phyloP scores from a whole-genome alignment of 2,888 invertebrate species.

The Phorcus lineatus region DNA sequence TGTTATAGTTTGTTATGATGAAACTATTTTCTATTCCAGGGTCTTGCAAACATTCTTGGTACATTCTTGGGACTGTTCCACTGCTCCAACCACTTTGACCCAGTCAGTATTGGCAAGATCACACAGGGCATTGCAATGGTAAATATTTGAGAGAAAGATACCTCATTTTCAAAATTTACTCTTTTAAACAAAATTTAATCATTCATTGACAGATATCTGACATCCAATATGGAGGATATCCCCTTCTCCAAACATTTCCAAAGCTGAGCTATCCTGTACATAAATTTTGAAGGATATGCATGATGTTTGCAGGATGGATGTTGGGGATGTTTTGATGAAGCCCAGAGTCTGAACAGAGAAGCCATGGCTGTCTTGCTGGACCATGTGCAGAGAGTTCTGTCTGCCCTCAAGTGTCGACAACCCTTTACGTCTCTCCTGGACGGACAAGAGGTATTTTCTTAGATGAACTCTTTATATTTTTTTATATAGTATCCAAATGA shows the following conservation, averaged over 20 bases:
- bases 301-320: constrained; percentile 70
- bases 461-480: too few relatives aligned
- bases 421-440: constrained; percentile 63
- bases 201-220: too few relatives aligned
- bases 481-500: too few relatives aligned
- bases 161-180: too few relatives aligned
- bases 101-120: constrained; percentile 66
- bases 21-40: constrained; percentile 53
- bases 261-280: too few relatives aligned
- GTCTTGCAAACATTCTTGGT: constrained; percentile 71
- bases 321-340: constrained; percentile 75
- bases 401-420: constrained; percentile 63
- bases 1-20: background rate
- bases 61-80: constrained; percentile 70
- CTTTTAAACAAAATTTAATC: too few relatives aligned
- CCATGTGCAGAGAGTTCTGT: constrained; percentile 65
- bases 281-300: background rate
- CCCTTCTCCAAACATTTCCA: too few relatives aligned
- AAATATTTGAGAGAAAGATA: constrained; percentile 27
- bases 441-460: constrained; percentile 69
- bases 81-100: constrained; percentile 66
- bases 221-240: too few relatives aligned
- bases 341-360: constrained; percentile 62
- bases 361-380: constrained; percentile 71
- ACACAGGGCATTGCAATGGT: constrained; percentile 73